A percentile compares a stretch with the other conserved stretches of the same genome.
Conservation (phyloP, 2,888 invertebrate genomes). For the Ypsolopha scabrella region DNA sequence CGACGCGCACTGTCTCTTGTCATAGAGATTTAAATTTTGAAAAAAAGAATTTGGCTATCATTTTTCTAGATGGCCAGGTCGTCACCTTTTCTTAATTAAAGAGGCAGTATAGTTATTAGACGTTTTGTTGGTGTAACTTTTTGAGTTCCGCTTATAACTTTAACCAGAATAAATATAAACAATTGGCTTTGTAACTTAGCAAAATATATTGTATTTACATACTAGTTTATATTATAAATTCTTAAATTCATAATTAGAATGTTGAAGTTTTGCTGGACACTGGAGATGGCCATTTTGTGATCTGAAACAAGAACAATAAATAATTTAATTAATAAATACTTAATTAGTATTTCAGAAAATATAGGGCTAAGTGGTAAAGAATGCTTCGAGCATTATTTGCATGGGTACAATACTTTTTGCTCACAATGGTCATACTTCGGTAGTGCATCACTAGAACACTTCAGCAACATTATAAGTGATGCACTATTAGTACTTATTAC, state of each 20-base stretch:
- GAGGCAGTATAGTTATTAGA: background rate
- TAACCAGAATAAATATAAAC: background rate
- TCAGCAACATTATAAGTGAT: too few species aligned
- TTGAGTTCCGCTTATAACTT: too few species aligned
- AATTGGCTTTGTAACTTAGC: background rate
- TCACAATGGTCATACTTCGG: too few species aligned
- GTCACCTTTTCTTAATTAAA: background rate
- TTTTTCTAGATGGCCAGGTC: slow-evolving; percentile 14
- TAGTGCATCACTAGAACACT: too few species aligned
- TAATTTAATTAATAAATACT: background rate
- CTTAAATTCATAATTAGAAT: background rate
- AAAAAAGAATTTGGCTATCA: slow-evolving; percentile 22
- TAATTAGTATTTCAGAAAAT: too few species aligned
- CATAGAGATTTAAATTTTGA: slow-evolving; percentile 46
- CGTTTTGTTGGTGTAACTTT: background rate
- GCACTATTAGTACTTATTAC: too few species aligned
- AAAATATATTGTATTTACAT: background rate
- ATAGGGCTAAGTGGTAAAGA: too few species aligned
- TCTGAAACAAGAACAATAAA: background rate
- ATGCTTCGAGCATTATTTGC: too few species aligned
- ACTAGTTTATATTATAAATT: background rate
- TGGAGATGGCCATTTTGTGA: background rate
- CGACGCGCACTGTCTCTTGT: slow-evolving; percentile 41
- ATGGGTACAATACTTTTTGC: too few species aligned
- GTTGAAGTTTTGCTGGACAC: background rate